Conservation (phyloP, 2,113 vertebrate species). For the Macrotis lagotis region DNA sequence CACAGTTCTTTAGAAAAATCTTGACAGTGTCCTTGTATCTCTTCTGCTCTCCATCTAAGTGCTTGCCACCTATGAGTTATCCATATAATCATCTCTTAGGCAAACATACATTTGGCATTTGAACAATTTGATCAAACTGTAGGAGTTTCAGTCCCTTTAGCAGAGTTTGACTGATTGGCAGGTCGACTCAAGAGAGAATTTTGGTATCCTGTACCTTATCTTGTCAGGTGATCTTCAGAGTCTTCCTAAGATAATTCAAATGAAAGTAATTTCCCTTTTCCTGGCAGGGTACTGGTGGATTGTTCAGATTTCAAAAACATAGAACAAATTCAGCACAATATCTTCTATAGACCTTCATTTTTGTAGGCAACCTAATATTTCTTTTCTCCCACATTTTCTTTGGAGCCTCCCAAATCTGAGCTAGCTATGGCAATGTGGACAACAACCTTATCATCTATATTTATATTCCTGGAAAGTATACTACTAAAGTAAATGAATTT, state of each 20-base stretch:
- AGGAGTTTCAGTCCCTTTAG: not conserved
- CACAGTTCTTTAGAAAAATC: not conserved
- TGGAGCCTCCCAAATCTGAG: not conserved
- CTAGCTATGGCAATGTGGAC: not conserved
- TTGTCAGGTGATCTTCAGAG: not conserved
- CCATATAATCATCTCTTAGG: not conserved
- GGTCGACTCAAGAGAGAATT: not conserved
- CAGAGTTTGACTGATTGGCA: not conserved
- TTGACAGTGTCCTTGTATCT: not conserved
- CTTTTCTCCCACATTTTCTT: not conserved
- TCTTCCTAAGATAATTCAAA: not conserved
- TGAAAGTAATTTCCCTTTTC: not conserved
- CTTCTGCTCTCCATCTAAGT: not conserved
- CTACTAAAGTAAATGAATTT: not conserved
- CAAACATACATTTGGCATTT: not conserved
- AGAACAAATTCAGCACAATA: no score
- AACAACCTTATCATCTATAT: not conserved
- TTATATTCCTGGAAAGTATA: not conserved
- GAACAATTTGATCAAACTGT: not conserved
- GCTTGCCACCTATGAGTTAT: not conserved
- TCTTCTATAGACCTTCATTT: not conserved
- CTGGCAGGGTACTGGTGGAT: not conserved
- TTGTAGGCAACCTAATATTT: not conserved
- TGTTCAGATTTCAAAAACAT: no score
- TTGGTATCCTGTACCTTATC: not conserved